Evolutionary conservation across 2,888 invertebrate genomes (phyloP).

Genomic region (Neuroscelio doddi): DNA sequence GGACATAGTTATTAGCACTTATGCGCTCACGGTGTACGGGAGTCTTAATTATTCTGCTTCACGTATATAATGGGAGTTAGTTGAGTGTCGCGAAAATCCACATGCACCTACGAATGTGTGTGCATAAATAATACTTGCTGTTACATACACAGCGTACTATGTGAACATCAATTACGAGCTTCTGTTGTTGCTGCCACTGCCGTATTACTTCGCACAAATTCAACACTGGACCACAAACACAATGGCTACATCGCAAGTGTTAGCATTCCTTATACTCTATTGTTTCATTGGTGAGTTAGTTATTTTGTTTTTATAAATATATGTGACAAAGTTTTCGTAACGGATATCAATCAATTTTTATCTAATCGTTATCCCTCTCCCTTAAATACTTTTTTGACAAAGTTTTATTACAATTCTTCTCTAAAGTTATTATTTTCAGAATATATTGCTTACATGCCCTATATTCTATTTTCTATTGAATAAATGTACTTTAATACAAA

Average conservation of each 20-base stretch:
- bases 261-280: conserved; percentile 58
- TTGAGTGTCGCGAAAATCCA: conserved; percentile 49
- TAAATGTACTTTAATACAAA: too few species aligned
- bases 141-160: conserved; percentile 46
- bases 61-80: conserved; percentile 58
- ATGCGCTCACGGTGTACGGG: conserved; percentile 39
- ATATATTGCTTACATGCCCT: too few species aligned
- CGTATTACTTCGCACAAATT: conserved; percentile 25
- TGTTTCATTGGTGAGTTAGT: conserved; percentile 63
- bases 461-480: too few species aligned
- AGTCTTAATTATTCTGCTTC: conserved; percentile 54
- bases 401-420: too few species aligned
- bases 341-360: background rate
- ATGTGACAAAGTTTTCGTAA: too few species aligned
- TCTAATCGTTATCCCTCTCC: background rate
- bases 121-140: conserved; percentile 41
- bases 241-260: conserved; percentile 56
- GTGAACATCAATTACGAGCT: conserved; percentile 43
- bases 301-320: background rate
- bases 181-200: conserved; percentile 19
- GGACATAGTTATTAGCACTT: conserved; percentile 48
- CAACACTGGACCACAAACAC: conserved; percentile 36
- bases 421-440: too few species aligned
- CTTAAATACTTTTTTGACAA: background rate
- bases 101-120: conserved; percentile 32